These are phyloP conservation scores for Pocillopora damicornis DNA, from an alignment of 64 coral and sea anemone species.

Conservation along the genomic window DNA sequence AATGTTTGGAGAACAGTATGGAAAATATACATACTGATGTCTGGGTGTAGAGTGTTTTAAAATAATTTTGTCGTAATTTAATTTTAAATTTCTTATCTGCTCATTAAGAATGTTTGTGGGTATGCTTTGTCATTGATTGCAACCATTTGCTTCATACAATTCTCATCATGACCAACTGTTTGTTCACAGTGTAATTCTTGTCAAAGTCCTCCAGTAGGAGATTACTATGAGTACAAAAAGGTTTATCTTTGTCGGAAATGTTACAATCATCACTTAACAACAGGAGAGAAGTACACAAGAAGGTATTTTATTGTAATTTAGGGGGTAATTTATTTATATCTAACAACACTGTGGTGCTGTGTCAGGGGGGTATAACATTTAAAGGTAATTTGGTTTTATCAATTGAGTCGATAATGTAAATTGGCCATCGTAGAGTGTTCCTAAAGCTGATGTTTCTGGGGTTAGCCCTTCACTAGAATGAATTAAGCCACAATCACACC, in stretches of 20 bases:
- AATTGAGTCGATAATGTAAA: not conserved
- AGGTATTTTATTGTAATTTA: conserved; percentile 28
- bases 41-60: too few relatives aligned
- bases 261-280: conserved; percentile 73
- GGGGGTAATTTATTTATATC: not conserved
- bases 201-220: conserved; percentile 73
- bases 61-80: too few relatives aligned
- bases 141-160: not conserved
- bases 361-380: too few relatives aligned
- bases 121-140: not conserved
- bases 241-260: conserved; percentile 91
- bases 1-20: too few relatives aligned
- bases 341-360: too few relatives aligned
- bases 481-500: too few relatives aligned
- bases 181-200: conserved; percentile 81
- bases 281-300: conserved; percentile 72
- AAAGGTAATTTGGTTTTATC: not conserved
- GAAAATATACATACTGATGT: too few relatives aligned
- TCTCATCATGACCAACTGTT: not conserved
- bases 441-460: too few relatives aligned
- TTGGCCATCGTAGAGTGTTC: not conserved
- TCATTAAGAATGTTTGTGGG: not conserved
- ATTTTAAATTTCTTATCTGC: not conserved
- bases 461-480: too few relatives aligned
- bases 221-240: conserved; percentile 97